Evolutionary conservation across 2,888 invertebrate species (phyloP).

Genomic region (Catocala nupta): DNA sequence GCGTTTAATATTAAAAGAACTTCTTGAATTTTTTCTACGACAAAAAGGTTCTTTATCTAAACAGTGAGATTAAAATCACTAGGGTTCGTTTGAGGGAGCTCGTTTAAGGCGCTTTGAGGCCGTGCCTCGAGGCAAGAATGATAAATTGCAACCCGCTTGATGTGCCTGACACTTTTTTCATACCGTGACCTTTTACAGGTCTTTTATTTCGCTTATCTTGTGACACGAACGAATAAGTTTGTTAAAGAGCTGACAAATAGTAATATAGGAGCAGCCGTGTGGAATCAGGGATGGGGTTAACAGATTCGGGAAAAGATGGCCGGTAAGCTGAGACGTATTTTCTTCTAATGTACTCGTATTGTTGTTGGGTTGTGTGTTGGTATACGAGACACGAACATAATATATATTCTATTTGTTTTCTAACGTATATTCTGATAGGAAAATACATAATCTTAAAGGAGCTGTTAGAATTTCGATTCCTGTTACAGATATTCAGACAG

Average conservation of each 20-base stretch:
- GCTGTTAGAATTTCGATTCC: too few relatives aligned
- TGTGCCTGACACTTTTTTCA: constrained; percentile 74
- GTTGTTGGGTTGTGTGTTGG: too few relatives aligned
- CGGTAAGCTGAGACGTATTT: constrained; percentile 1
- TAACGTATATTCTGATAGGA: too few relatives aligned
- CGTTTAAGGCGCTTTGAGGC: constrained; percentile 72
- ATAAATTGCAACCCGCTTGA: constrained; percentile 76
- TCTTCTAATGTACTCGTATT: background rate
- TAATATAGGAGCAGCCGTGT: constrained; percentile 43
- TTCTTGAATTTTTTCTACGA: constrained; percentile 58
- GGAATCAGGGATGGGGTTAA: constrained; percentile 28
- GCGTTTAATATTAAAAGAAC: constrained; percentile 63
- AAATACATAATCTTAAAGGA: too few relatives aligned
- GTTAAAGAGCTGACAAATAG: constrained; percentile 70
- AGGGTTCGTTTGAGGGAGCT: constrained; percentile 67
- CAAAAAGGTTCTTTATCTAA: constrained; percentile 68
- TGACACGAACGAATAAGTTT: constrained; percentile 71
- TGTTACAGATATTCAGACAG: too few relatives aligned
- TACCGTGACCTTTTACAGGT: constrained; percentile 67
- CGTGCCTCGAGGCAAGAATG: constrained; percentile 68
- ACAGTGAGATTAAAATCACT: constrained; percentile 78
- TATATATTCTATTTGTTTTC: too few relatives aligned
- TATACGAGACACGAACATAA: too few relatives aligned
- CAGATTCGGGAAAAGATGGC: constrained; percentile 26
- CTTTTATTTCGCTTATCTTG: constrained; percentile 74